phyloP scores from a whole-genome alignment of 2,113 vertebrate species.

The Ophthalmolycus amberensis region DNA sequence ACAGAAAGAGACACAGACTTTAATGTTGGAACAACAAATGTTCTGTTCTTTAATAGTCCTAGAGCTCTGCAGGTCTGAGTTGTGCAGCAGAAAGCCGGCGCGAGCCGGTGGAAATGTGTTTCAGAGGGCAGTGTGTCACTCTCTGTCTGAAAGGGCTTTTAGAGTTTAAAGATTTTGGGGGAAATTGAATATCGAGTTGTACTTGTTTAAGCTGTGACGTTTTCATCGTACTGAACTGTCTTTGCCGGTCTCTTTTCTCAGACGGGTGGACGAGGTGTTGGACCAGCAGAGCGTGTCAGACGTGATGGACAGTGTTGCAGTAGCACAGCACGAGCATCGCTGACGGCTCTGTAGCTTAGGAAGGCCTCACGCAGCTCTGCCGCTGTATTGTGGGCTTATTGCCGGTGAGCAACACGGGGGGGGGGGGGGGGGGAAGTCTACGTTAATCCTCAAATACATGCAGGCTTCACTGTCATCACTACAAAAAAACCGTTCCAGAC shows the following conservation, averaged over 20 bases:
- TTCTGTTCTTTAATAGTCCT: neutral
- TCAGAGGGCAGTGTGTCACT: too few relatives aligned
- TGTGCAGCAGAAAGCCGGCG: too few relatives aligned
- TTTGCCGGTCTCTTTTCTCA: neutral
- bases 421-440: neutral
- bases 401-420: slow-evolving; percentile 80
- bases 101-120: too few relatives aligned
- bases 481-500: neutral
- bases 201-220: neutral
- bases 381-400: slow-evolving; percentile 90
- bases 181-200: neutral
- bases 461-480: neutral
- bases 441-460: neutral
- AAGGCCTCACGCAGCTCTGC: slow-evolving; percentile 88
- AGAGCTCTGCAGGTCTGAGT: neutral
- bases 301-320: slow-evolving; percentile 82
- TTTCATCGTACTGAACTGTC: neutral
- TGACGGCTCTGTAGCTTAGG: slow-evolving; percentile 85
- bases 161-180: neutral
- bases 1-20: neutral
- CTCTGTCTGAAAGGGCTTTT: neutral
- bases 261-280: slow-evolving; percentile 88
- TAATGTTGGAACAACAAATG: neutral
- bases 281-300: slow-evolving; percentile 24
- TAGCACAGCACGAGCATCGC: slow-evolving; percentile 88